Evolutionary conservation across 1,140 invertebrate genomes (phyloP).

Genomic region (Diuraphis noxia): DNA sequence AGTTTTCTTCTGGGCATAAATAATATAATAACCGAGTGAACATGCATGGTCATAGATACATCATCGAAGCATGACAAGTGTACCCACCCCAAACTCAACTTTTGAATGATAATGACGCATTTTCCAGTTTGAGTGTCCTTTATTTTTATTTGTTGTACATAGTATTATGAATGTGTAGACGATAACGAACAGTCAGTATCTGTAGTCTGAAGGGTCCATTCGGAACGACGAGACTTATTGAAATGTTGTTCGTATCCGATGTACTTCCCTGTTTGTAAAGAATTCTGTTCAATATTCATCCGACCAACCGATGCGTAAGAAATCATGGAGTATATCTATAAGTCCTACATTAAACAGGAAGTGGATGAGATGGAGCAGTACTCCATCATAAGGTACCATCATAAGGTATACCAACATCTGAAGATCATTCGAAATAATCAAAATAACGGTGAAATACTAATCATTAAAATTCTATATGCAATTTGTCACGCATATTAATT

Average conservation of each 20-base stretch:
- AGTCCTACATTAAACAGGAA: neutral
- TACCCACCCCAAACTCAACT: neutral
- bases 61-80: constrained; percentile 19
- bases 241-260: constrained; percentile 25
- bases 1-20: neutral
- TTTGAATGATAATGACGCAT: constrained; percentile 33
- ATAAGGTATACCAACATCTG: neutral
- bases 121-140: constrained; percentile 33
- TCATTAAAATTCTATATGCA: neutral
- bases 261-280: constrained; percentile 11
- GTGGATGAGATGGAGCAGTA: neutral
- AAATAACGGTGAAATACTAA: neutral
- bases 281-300: constrained; percentile 38
- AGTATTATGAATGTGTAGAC: neutral
- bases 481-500: neutral
- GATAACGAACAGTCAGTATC: constrained; percentile 35
- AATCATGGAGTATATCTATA: constrained; percentile 21
- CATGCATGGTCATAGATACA: neutral
- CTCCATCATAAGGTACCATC: no score
- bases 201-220: constrained; percentile 23
- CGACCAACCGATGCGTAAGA: neutral
- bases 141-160: constrained; percentile 4
- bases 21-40: neutral
- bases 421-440: neutral
- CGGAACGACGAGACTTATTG: constrained; percentile 36